Conservation (phyloP, 2,797 vertebrate species). For the Sylvia borin region DNA sequence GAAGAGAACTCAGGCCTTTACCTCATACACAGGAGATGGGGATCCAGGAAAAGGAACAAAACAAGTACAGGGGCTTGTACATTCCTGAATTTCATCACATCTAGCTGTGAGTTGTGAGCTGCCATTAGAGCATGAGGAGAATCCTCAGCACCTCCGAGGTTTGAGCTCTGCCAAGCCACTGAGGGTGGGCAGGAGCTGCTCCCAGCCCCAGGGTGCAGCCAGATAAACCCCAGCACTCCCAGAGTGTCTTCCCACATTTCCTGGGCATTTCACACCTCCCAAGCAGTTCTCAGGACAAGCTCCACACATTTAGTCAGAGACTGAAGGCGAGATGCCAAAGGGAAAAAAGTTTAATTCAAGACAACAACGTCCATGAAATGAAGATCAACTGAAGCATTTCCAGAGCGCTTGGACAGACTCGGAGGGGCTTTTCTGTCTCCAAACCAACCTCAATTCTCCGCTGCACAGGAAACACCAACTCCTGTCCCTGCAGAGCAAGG, state of each 20-base stretch:
- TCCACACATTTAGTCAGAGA: slow-evolving; percentile 26
- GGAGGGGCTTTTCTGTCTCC: not conserved
- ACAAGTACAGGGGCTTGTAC: not conserved
- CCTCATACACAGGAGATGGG: not conserved
- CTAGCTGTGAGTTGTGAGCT: not conserved
- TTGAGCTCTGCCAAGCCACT: not conserved
- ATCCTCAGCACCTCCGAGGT: not conserved
- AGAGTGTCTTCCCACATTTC: not conserved
- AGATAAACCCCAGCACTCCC: not conserved
- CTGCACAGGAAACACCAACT: not conserved
- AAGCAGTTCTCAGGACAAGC: not conserved
- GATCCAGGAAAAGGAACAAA: not conserved
- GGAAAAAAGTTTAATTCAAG: slow-evolving; percentile 59
- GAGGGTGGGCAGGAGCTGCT: not conserved
- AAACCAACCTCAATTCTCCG: not conserved
- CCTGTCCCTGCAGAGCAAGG: not conserved
- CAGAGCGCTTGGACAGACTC: not conserved
- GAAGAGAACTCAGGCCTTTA: not conserved
- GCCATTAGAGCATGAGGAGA: not conserved
- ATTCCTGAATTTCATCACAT: not conserved
- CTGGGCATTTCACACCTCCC: not conserved
- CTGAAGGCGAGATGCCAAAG: not conserved
- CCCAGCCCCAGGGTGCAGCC: not conserved
- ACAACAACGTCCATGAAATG: slow-evolving; percentile 35
- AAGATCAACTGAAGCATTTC: slow-evolving; percentile 26